These are phyloP conservation scores for Aulostomus chinensis DNA, from an alignment of 2,797 vertebrate genomes.

Conservation along the genomic window DNA sequence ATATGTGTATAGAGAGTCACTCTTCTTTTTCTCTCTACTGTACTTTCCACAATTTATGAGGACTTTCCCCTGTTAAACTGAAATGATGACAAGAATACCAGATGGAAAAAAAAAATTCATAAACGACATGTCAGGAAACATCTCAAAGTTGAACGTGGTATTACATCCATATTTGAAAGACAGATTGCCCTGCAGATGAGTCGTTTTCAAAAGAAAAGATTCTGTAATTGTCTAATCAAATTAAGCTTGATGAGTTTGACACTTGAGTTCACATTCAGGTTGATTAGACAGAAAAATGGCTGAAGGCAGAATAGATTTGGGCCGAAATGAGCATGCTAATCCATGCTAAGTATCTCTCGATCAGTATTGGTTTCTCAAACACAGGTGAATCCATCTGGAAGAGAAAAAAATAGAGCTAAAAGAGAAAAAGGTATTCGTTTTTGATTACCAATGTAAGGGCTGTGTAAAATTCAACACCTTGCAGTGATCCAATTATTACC, in stretches of 20 bases:
- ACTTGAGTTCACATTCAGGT: conserved; percentile 16
- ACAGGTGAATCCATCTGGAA: neutral
- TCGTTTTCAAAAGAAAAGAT: neutral
- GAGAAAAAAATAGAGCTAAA: too few relatives aligned
- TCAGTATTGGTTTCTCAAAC: conserved; percentile 5
- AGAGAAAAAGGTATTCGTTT: too few relatives aligned
- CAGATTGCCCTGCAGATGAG: conserved; percentile 1
- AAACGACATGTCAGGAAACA: conserved; percentile 1
- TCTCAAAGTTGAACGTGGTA: too few relatives aligned
- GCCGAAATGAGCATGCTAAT: conserved; percentile 39
- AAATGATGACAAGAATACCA: conserved; percentile 24
- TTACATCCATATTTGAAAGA: too few relatives aligned
- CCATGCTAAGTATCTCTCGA: conserved; percentile 10
- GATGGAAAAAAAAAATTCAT: too few relatives aligned
- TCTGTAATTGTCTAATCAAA: conserved; percentile 17
- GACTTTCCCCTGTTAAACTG: conserved; percentile 19
- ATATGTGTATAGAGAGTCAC: conserved; percentile 34
- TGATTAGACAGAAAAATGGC: conserved; percentile 4
- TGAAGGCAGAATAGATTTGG: conserved; percentile 22
- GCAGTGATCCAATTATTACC: neutral
- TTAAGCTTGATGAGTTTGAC: conserved; percentile 9
- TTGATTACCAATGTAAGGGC: too few relatives aligned
- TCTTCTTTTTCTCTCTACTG: too few relatives aligned
- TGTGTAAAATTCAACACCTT: neutral
- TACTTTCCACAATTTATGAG: conserved; percentile 54